These are phyloP conservation scores for Diabrotica undecimpunctata DNA, from an alignment of 1,140 invertebrate genomes.

Conservation along the genomic window DNA sequence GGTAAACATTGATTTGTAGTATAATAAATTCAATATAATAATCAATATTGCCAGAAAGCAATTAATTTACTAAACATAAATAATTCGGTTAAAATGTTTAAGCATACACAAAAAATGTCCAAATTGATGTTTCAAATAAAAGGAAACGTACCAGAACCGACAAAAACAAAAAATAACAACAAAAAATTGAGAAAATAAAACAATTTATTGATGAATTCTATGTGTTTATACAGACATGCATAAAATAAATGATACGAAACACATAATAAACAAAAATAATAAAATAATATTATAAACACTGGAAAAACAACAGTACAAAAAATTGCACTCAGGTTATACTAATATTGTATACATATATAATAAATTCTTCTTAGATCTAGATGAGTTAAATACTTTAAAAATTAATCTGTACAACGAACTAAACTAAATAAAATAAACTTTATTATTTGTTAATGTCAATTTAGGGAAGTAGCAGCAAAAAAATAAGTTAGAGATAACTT, in stretches of 20 bases:
- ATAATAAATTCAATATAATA: no score
- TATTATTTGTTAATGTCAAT: not conserved
- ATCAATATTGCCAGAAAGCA: no score
- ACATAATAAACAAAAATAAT: constrained; percentile 11
- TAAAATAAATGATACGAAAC: constrained; percentile 20
- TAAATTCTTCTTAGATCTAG: not conserved
- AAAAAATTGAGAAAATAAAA: constrained; percentile 30
- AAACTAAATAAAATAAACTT: not conserved
- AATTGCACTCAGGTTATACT: constrained; percentile 6
- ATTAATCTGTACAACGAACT: constrained; percentile 8
- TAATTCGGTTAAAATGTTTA: no score
- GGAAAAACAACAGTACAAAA: constrained; percentile 28
- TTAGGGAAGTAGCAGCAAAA: no score
- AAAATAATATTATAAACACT: constrained; percentile 14
- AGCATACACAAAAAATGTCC: no score
- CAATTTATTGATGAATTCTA: constrained; percentile 28
- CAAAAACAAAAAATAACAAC: constrained; percentile 14
- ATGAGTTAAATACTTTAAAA: constrained; percentile 1
- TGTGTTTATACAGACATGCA: constrained; percentile 23
- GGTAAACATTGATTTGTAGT: no score
- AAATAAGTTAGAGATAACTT: no score
- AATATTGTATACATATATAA: not conserved
- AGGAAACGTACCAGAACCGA: not conserved
- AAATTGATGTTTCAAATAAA: not conserved
- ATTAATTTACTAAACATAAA: no score